Conservation (phyloP, 64 coral and sea anemone species). For the Stichodactyla mertensii region DNA sequence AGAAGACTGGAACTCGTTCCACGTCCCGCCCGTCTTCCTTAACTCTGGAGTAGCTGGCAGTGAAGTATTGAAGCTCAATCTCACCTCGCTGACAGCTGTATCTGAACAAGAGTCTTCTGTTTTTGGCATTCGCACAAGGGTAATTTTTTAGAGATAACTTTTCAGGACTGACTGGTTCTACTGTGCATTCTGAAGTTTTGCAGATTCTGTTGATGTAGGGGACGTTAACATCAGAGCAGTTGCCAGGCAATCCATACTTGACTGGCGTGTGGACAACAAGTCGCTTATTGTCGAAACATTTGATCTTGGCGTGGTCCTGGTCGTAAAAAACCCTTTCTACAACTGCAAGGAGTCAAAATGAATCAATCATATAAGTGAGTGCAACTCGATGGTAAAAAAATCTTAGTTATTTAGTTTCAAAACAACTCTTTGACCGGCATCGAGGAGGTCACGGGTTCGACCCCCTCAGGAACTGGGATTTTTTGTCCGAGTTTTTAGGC, state of each 20-base stretch:
- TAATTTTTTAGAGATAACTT: background rate
- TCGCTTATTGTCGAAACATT: background rate
- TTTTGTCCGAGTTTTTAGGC: too few relatives aligned
- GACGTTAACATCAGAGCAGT: background rate
- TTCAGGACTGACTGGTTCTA: background rate
- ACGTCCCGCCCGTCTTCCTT: too few relatives aligned
- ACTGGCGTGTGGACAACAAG: constrained; percentile 7
- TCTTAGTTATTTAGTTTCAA: too few relatives aligned
- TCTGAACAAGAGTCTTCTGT: constrained; percentile 7
- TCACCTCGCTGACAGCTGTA: constrained; percentile 53
- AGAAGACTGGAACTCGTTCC: too few relatives aligned
- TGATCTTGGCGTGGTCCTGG: constrained; percentile 23
- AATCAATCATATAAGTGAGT: too few relatives aligned
- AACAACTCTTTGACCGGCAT: too few relatives aligned
- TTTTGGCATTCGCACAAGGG: background rate
- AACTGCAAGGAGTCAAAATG: constrained; percentile 12
- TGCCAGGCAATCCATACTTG: constrained; percentile 12
- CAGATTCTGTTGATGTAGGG: background rate
- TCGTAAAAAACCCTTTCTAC: constrained; percentile 30
- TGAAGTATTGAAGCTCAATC: background rate
- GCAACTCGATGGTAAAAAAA: too few relatives aligned
- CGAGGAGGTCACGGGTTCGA: too few relatives aligned
- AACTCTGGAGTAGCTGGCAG: too few relatives aligned
- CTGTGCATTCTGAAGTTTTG: background rate
- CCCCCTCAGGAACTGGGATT: too few relatives aligned